phyloP scores from a whole-genome alignment of 1,140 invertebrate species.

The Apis mellifera region Amel_HAv3.1 CM009944.2:8288001-8288500 shows the following conservation, averaged over 20 bases:
- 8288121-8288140: neutral
- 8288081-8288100: neutral
- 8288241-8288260: constrained; percentile 71
- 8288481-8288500: neutral
- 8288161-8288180: too few relatives aligned
- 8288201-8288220: constrained; percentile 57
- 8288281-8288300: constrained; percentile 77
- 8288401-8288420: neutral
- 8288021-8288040: constrained; percentile 50
- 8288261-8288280: constrained; percentile 49
- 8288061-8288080: neutral
- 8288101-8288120: neutral
- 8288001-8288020: constrained; percentile 63
- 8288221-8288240: constrained; percentile 70
- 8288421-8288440: neutral
- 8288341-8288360: constrained; percentile 19
- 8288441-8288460: neutral
- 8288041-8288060: constrained; percentile 22
- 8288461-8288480: neutral
- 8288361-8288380: neutral
- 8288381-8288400: neutral
- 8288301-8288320: constrained; percentile 68
- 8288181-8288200: neutral
- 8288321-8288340: constrained; percentile 14
- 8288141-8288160: neutral